phyloP scores from a whole-genome alignment of 2,797 vertebrate genomes.

The Zalophus californianus region DNA sequence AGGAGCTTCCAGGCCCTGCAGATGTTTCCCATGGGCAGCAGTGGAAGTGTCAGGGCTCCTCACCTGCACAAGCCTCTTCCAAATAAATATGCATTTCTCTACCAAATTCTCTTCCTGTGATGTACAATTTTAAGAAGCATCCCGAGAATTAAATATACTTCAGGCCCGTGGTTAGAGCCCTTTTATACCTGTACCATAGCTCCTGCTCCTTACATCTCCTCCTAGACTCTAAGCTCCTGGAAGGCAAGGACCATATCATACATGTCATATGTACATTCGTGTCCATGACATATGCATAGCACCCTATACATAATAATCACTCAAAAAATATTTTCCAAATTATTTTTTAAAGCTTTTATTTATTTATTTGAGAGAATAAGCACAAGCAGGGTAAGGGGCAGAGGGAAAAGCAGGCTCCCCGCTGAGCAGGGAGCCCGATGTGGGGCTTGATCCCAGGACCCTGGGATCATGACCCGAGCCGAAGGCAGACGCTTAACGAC shows the following conservation, averaged over 20 bases:
- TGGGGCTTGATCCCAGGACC: no score
- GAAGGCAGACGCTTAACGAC: no score
- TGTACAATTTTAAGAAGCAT: not conserved
- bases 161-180: not conserved
- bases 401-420: no score
- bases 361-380: no score
- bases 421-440: no score
- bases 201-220: not conserved
- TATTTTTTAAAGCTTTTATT: not conserved
- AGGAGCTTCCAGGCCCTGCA: rapidly evolving
- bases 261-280: not conserved
- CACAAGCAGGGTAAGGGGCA: no score
- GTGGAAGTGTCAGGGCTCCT: not conserved
- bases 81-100: not conserved
- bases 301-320: not conserved
- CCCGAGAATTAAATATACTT: not conserved
- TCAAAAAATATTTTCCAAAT: not conserved
- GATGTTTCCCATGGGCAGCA: rapidly evolving
- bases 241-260: not conserved
- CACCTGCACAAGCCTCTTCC: not conserved
- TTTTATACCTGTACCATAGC: not conserved
- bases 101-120: not conserved
- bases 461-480: no score
- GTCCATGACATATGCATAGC: not conserved
- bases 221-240: not conserved